A percentile compares a stretch with the other conserved stretches of the same genome.
phyloP scores from a whole-genome alignment of 2,888 invertebrate genomes.

The Arrhopalites spinosus region DNA sequence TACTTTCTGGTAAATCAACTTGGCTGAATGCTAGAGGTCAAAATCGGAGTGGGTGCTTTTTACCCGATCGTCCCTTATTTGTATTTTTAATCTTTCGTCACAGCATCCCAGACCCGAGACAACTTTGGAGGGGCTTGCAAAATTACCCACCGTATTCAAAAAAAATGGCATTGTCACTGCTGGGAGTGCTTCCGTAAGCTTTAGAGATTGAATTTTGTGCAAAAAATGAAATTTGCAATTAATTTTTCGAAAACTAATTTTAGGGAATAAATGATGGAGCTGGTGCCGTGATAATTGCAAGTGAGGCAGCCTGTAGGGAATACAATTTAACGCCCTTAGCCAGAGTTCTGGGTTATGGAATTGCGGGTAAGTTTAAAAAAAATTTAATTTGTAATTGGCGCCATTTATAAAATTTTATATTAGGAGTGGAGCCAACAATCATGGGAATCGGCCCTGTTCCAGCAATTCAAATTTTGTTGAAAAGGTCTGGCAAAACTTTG shows the following conservation, averaged over 20 bases:
- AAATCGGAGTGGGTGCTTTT: too few relatives aligned
- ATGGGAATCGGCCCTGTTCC: conserved; percentile 91
- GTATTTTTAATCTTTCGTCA: too few relatives aligned
- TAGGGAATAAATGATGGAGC: conserved; percentile 98
- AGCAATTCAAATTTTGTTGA: conserved; percentile 84
- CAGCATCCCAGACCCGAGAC: conserved; percentile 87
- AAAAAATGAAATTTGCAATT: too few relatives aligned
- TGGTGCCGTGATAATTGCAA: conserved; percentile 85
- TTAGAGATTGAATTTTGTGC: too few relatives aligned
- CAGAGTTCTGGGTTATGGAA: conserved; percentile 86
- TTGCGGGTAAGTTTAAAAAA: too few relatives aligned
- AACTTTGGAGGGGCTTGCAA: conserved; percentile 82
- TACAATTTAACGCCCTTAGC: conserved; percentile 86
- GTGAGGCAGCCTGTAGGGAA: conserved; percentile 83
- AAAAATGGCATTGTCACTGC: conserved; percentile 94
- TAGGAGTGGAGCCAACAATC: conserved; percentile 86
- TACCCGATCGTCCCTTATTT: too few relatives aligned
- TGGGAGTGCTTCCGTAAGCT: conserved; percentile 63
- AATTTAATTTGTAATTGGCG: too few relatives aligned
- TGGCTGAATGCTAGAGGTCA: too few relatives aligned
- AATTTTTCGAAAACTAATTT: background rate
- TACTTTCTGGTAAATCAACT: too few relatives aligned
- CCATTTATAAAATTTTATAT: too few relatives aligned
- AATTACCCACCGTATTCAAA: conserved; percentile 88
- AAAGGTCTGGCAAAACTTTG: conserved; percentile 75